Conservation (phyloP, 1,140 invertebrate genomes). For the Drosophila takahashii region DNA sequence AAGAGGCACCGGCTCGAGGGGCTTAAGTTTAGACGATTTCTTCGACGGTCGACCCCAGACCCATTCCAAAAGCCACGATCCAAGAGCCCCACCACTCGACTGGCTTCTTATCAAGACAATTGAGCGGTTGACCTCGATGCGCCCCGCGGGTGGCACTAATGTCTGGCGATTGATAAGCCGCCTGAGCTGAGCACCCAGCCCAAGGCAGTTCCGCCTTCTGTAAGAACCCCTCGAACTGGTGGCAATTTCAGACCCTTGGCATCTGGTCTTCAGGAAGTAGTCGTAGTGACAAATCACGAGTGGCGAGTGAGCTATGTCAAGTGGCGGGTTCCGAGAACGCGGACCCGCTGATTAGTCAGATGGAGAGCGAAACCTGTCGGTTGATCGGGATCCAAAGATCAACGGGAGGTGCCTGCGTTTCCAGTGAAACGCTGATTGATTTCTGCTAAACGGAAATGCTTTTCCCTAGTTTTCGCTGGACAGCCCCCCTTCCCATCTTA, state of each 20-base stretch:
- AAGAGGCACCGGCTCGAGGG: slow-evolving; percentile 14
- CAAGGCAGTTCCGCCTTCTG: slow-evolving; percentile 50
- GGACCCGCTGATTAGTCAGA: slow-evolving; percentile 49
- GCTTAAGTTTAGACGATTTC: slow-evolving; percentile 9
- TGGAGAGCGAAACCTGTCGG: slow-evolving; percentile 29
- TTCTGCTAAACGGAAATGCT: slow-evolving; percentile 72
- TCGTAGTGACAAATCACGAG: slow-evolving; percentile 46
- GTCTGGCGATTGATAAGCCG: slow-evolving; percentile 49
- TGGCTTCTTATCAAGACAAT: slow-evolving; percentile 55
- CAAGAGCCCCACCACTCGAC: slow-evolving; percentile 13
- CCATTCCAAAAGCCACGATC: slow-evolving; percentile 14
- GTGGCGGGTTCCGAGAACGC: slow-evolving; percentile 48
- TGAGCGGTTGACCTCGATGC: slow-evolving; percentile 70
- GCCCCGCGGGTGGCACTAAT: slow-evolving; percentile 45
- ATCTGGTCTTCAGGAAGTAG: slow-evolving; percentile 61
- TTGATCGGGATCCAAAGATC: slow-evolving; percentile 30
- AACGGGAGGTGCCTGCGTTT: slow-evolving; percentile 16
- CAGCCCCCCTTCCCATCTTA: slow-evolving; percentile 1
- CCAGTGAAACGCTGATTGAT: slow-evolving; percentile 33
- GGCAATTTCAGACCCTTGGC: slow-evolving; percentile 47
- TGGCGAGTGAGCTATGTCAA: not conserved
- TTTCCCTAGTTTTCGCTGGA: slow-evolving; percentile 21
- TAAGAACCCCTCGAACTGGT: slow-evolving; percentile 33
- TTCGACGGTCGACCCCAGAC: slow-evolving; percentile 6
- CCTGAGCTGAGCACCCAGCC: slow-evolving; percentile 6